A percentile compares a stretch with the other conserved stretches of the same genome.
Evolutionary conservation across 2,113 vertebrate species (phyloP).

Genomic region (Macrotus californicus): DNA sequence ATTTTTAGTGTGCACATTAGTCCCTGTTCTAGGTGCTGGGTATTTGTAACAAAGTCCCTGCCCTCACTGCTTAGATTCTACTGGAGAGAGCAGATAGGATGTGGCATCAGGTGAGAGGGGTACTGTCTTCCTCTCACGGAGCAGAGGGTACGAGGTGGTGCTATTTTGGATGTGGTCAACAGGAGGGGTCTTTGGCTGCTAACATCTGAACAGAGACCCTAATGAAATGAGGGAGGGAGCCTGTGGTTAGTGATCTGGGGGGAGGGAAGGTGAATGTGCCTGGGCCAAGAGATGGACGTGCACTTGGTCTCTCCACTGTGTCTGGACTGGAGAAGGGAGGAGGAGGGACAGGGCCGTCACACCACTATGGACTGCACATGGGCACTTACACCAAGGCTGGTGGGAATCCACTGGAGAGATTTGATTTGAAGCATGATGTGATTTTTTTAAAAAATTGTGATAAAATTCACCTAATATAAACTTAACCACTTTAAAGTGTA

Average conservation of each 20-base stretch:
- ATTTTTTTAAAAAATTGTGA: not conserved
- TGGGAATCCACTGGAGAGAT: not conserved
- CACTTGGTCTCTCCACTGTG: fast-evolving
- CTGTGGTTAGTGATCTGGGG: not conserved
- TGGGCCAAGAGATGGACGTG: not conserved
- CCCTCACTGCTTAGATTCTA: not conserved
- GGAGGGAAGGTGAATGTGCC: fast-evolving
- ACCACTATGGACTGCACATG: not conserved
- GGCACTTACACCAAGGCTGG: not conserved
- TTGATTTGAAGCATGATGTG: not conserved
- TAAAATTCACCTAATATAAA: not conserved
- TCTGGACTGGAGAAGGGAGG: not conserved
- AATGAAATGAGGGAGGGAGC: not conserved
- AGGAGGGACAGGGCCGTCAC: not conserved
- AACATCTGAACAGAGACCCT: not conserved
- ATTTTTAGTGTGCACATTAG: not conserved
- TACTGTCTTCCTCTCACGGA: not conserved
- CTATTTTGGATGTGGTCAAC: not conserved
- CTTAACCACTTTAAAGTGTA: not conserved
- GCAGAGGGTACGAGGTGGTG: not conserved
- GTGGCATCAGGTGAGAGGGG: not conserved
- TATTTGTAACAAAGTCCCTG: not conserved
- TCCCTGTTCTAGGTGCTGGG: not conserved
- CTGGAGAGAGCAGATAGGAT: not conserved
- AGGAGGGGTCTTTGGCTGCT: not conserved